Base-by-base conservation (phyloP, 2,797 vertebrate species). In the Hybognathus amarus region DNA sequence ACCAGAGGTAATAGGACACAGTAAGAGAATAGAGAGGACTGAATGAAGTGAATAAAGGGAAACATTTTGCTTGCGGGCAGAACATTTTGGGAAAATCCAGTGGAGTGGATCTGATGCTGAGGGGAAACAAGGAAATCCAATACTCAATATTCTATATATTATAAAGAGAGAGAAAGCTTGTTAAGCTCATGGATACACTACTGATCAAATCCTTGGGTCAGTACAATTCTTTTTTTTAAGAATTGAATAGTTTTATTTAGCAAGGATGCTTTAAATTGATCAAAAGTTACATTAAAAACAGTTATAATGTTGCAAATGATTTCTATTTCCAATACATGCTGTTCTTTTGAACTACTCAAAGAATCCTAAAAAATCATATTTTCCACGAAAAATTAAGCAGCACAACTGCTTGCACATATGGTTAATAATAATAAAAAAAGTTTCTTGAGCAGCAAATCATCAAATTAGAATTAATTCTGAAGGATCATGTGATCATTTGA, bases 21-120 rank as follows among this genome's bases (percentile, higher is more conserved):
- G 54, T 64, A 56, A 79, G 71, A 85, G 74, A 52, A 69, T 56
- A 84, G 82, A 66, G 56, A 6, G 6, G 75, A 80, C 59, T 27
- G 52, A 27, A 78, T 42, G 27, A 79, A 68, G 85, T 56, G 30
- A 68, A 33, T 63, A 86, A 68, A 78, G 47, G 67, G 85, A 80
- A 80, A 77, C 50, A 85, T 82, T 76, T 77, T 67, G 63, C 80
- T 76, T 11, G 71, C 22, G 24, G 61, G 36, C 10, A 42, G 42
- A 13, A n/a, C 36, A 30, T 33, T 24, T 17, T 1, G 6, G 17
- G 20, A 54, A 15, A 27, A 74, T 38, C 2, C 33, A 52, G 45
- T 68, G 42, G 79, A 66, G 27, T 69, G 50, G 66, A 42, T 84
- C 45, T 47, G 13, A 79, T 80, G 56, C 56, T 78, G 24, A 30